Conservation (phyloP, 2,797 vertebrate species). For the Micromesistius poutassou region DNA sequence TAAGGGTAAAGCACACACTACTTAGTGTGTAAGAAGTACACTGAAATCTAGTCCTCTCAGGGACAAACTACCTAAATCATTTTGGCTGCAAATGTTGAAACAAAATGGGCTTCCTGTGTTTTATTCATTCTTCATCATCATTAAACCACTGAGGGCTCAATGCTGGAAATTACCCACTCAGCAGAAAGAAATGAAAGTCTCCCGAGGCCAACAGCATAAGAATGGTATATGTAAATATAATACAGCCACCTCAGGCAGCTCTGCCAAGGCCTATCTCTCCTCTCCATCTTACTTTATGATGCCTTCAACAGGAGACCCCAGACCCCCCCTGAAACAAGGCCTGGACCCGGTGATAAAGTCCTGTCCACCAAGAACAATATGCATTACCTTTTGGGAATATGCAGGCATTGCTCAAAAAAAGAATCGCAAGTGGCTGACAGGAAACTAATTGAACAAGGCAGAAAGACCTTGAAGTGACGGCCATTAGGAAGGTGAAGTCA, state of each 20-base stretch:
- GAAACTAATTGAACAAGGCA: neutral
- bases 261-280: neutral
- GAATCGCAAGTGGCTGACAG: neutral
- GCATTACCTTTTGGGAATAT: neutral
- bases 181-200: neutral
- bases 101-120: neutral
- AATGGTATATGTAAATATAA: constrained; percentile 4
- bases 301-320: neutral
- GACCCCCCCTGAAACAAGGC: neutral
- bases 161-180: constrained; percentile 1
- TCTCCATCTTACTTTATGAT: neutral
- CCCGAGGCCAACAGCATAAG: neutral
- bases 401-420: neutral
- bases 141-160: constrained; percentile 5
- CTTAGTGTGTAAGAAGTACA: neutral
- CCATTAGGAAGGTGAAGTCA: neutral
- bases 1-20: neutral
- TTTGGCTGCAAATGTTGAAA: neutral
- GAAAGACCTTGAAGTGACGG: neutral
- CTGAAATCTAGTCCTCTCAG: neutral
- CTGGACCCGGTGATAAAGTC: neutral
- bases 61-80: neutral
- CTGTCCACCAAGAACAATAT: neutral
- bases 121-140: neutral
- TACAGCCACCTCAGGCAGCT: neutral